Base-by-base conservation (phyloP, 1,140 invertebrate genomes). In the Frieseomelitta varia region DNA sequence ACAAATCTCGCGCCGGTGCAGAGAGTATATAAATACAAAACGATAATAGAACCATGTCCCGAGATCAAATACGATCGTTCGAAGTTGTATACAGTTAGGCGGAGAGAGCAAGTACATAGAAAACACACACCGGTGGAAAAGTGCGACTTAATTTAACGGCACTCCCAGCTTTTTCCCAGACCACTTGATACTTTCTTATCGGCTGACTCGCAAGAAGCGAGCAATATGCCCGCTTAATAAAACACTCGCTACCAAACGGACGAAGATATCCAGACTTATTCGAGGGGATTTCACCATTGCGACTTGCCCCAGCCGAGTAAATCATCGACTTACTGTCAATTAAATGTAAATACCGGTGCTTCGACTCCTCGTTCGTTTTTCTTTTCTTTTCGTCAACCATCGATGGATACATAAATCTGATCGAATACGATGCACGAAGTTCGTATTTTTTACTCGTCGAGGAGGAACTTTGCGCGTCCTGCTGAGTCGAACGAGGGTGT, bases 151-250 rank as follows among this genome's bases (percentile, higher is more conserved):
- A 56, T 75, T 75, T 75, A 75, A 75, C 73, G 73, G 73, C 73
- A 75, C 73, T 75, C 73, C 73, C 73, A 56, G 53, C 53, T 75
- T 75, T 75, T 56, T 56, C 73, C 39, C 73, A 56, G 73, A 56
- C 53, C 73, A 56, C 53, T 75, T 56, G 73, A 75, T 75, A 56
- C 27, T 75, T 75, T 75, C 73, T 75, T 75, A 75, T 75, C 73
- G 53, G 73, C 27, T 24, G 30, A 75, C 73, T 58, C 19, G 53
- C 51, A 74, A 74, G 72, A 74, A 74, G 72, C 72, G 72, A 74
- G 72, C 72, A 74, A 27, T 74, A 55, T 56, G 73, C 73, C 30
- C 72, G 51, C 51, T 56, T 24, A 58, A 75, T 75, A 58, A 75
- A 75, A 75, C 73, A 24, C 53, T 58, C 55, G 14, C 39, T 39